Evolutionary conservation across 2,797 vertebrate genomes (phyloP).

Genomic region (Neosilurus mollespiculum): DNA sequence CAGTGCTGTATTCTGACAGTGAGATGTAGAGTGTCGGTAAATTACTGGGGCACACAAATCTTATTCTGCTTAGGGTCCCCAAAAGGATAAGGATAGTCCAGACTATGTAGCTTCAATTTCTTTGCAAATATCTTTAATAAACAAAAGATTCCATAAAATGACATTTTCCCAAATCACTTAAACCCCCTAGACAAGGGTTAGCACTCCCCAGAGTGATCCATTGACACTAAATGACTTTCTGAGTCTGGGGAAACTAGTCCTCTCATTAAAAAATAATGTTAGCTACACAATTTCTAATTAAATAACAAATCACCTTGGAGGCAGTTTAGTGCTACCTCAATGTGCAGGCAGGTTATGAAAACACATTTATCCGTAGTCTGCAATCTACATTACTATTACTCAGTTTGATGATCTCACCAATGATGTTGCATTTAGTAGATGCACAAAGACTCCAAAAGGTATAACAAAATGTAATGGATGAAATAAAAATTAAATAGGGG

Average conservation of each 20-base stretch:
- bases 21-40: neutral
- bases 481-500: slow-evolving; percentile 47
- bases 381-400: slow-evolving; percentile 72
- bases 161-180: slow-evolving; percentile 64
- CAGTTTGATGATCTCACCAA: slow-evolving; percentile 78
- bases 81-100: neutral
- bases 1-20: neutral
- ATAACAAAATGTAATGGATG: slow-evolving; percentile 73
- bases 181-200: slow-evolving; percentile 64
- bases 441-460: slow-evolving; percentile 74
- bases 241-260: slow-evolving; percentile 69
- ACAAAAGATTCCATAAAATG: slow-evolving; percentile 65
- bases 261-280: slow-evolving; percentile 80
- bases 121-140: slow-evolving; percentile 41
- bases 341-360: slow-evolving; percentile 84
- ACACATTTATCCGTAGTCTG: slow-evolving; percentile 69
- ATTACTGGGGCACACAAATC: slow-evolving; percentile 12
- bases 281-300: slow-evolving; percentile 87
- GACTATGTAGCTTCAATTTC: slow-evolving; percentile 46
- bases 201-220: slow-evolving; percentile 67
- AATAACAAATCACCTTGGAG: slow-evolving; percentile 89
- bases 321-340: slow-evolving; percentile 75
- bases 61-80: slow-evolving; percentile 27
- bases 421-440: slow-evolving; percentile 77
- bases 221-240: slow-evolving; percentile 64